Base-by-base conservation (phyloP, 2,797 vertebrate species). In the Epinephelus malabaricus region DNA sequence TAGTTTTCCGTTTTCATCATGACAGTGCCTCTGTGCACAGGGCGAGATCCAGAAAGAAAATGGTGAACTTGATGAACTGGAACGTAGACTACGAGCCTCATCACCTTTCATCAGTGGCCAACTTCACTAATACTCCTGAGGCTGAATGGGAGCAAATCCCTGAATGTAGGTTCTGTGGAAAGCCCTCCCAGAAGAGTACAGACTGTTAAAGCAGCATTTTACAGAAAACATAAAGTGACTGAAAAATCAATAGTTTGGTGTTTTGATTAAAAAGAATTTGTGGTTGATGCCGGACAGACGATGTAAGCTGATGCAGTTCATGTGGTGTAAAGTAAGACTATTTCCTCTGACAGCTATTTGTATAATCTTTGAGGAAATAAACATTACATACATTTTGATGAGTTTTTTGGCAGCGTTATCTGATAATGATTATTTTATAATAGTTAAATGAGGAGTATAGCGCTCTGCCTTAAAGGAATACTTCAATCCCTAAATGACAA, bases 91-190 rank as follows among this genome's bases (percentile, higher is more conserved):
- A 9, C 7, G 3, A 64, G 64, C 43, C 51, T 74, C 38, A 59
- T 66, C 49, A 38, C 18, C 38, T 14, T 51, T 51, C 43, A 65
- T 53, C 49, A 60, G 12, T 21, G 18, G 12, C 21, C 34, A 2
- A 30, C 53, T 56, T 75, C 53, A 51, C 54, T 30, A 25, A 47
- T 6, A 18, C 53, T 66, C 38, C 53, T 49, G 9, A 45, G 38
- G 49, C 53, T 73, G 13, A 60, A 64, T 66, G 21, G 43, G 46
- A 72, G 27, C 13, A 59, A 50, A 66, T 69, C n/a, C 38, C 45
- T 40, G 21, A 30, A 13, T 43, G 19, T 43, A 46, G 55, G 17
- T 14, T 60, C n/a, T 51, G 38, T 45, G 40, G 54, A 73, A 68
- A 47, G n/a, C 6, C 4, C n/a, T 67, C 5, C 27, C 34, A 13